Evolutionary conservation across 92 coral and sea anemone genomes (phyloP), one percentile per base, ranked within the genome.

Genomic region (Virgularia gustaviana): DNA sequence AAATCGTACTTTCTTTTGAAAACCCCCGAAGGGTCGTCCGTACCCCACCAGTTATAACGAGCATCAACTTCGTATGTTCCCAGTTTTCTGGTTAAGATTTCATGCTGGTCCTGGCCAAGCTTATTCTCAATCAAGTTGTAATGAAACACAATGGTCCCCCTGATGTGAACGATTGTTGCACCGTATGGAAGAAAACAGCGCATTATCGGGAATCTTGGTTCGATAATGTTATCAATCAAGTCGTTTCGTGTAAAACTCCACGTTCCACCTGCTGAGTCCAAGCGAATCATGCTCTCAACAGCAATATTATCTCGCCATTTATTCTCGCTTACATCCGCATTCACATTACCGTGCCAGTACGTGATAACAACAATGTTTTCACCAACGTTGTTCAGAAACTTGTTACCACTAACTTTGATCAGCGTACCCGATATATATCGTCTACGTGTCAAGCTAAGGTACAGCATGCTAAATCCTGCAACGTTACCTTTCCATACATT

Each of bases 21-120:
- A 36, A 88, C 78, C 38, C 25, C 43, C 19, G 86, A 80, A 33
- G 67, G 76, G 3, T 85, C 44, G 9, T 24, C 15, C 2, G 89
- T 28, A n/a, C 83, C 94, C 89, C 89, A 88, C 94, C 94, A 88
- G 47, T 88, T 88, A 28, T 28, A 37, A 43, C 58, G 75, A 0
- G 84, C 94, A 49, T 79, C 80, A n/a, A 29, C 44, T 2, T 30
- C 62, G 37, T 30, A 20, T n/a, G n/a, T n/a, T 43, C 77, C 59
- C 25, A 13, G 35, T 33, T 32, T 63, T 65, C 63, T 9, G 9
- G 89, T 65, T 9, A 82, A 57, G 16, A 85, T 19, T 63, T 85
- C 75, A 5, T 49, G 63, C n/a, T n/a, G n/a, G n/a, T n/a, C n/a
- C 0, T 58, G 33, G 38, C 57, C 71, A 35, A 29, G 31, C 23